A percentile compares a stretch with the other conserved stretches of the same genome.
These are phyloP conservation scores for Cryptocheilus praepositus DNA, from an alignment of 2,888 invertebrate species.

Conservation along the genomic window DNA sequence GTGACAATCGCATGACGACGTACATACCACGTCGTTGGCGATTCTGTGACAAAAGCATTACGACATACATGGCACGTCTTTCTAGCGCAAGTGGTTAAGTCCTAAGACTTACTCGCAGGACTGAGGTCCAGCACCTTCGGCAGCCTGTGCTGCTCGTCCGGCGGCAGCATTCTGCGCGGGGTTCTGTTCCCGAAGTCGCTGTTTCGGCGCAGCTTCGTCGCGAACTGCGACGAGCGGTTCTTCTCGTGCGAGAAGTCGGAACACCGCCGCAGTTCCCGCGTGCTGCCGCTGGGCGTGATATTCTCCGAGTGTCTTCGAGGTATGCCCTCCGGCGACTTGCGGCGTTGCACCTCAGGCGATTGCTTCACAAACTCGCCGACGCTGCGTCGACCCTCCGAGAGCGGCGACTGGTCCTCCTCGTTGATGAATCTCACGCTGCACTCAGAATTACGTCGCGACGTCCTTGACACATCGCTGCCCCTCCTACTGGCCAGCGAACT, in stretches of 20 bases:
- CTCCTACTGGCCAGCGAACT: slow-evolving; percentile 69
- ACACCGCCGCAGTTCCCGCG: slow-evolving; percentile 64
- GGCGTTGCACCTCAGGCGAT: slow-evolving; percentile 46
- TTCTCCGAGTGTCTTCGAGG: slow-evolving; percentile 66
- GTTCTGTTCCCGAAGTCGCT: slow-evolving; percentile 71
- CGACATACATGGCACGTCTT: too few relatives aligned
- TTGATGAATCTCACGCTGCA: slow-evolving; percentile 67
- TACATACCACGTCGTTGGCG: too few relatives aligned
- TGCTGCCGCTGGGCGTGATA: slow-evolving; percentile 61
- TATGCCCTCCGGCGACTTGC: slow-evolving; percentile 51
- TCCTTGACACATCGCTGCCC: slow-evolving; percentile 51
- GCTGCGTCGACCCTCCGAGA: slow-evolving; percentile 29
- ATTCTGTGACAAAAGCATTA: too few relatives aligned
- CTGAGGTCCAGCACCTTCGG: slow-evolving; percentile 63
- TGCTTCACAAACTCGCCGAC: slow-evolving; percentile 45
- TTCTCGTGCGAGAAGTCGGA: slow-evolving; percentile 70
- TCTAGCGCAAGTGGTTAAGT: too few relatives aligned
- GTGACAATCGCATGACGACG: too few relatives aligned
- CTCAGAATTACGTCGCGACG: slow-evolving; percentile 66
- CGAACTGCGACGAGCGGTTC: slow-evolving; percentile 69
- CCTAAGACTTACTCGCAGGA: slow-evolving; percentile 52
- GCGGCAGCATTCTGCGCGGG: slow-evolving; percentile 59
- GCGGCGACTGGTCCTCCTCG: slow-evolving; percentile 52
- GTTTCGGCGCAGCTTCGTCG: slow-evolving; percentile 67
- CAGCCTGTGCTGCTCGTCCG: slow-evolving; percentile 57